Evolutionary conservation across 2,888 invertebrate species (phyloP), one percentile per base, ranked within the genome.

Genomic region (Pseudococcus longispinus): DNA sequence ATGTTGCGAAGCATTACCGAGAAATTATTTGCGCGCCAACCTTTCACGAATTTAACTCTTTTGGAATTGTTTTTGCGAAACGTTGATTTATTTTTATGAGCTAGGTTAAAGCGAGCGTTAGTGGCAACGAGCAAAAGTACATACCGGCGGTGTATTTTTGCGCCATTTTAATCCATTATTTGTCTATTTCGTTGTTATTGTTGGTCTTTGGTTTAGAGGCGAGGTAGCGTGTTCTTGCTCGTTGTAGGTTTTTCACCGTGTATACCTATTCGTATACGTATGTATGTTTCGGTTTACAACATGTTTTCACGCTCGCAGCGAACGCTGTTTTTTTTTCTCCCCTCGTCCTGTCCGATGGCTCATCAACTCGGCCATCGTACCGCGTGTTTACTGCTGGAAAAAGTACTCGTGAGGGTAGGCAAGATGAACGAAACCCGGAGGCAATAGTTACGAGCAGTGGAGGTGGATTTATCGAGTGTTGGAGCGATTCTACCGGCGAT

Each of bases 31-130:
- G 8, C 20, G 32, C 37, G 77, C 18, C 20, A 80, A 80, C 77
- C 77, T 80, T 80, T 80, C 77, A n/a, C 42, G 70, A 80, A 80
- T 80, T 74, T 32, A 32, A 74, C 77, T 80, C 77, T 80, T 80
- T 80, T n/a, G 77, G 42, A 80, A 80, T 80, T 80, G 77, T 80
- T 80, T 80, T 80, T 42, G 77, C 42, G 37, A 80, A 37, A 80
- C 77, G 77, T 37, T 80, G 77, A 80, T 80, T 80, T 80, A 80
- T 42, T 80, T 80, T 80, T 80, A 80, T 29, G 26, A 29, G 29
- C 70, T 80, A 55, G 9, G 20, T 9, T 20, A 60, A n/a, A n/a
- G 60, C 60, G 60, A 23, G 11, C 60, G n/a, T n/a, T n/a, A 20
- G 60, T 20, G 23, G 60, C 23, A 60, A 29, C n/a, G 29, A 9